Evolutionary conservation across 2,888 invertebrate genomes (phyloP), one percentile per base, ranked within the genome.

Genomic region (Apoda limacodes): DNA sequence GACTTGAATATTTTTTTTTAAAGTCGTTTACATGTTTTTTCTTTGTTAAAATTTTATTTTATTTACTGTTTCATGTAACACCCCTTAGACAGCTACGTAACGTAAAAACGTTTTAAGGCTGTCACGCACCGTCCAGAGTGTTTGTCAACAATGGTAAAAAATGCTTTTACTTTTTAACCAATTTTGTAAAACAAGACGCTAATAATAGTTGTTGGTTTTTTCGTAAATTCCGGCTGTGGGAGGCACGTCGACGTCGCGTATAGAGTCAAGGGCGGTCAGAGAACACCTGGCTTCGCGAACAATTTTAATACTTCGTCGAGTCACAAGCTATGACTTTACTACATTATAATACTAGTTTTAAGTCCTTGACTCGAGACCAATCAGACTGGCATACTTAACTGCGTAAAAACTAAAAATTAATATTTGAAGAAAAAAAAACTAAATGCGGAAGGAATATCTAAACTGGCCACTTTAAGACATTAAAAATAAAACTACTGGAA

Each of bases 231-330:
- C 42, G 45, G 39, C 33, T 40, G 28, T 32, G 35, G 37, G 42
- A 45, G 44, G 43, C 46, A 37, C 42, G 45, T 39, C 40, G 39
- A 36, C 48, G 52, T 39, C 42, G 44, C 43, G 43, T 37, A 51
- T 39, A 46, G 48, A 70, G 72, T 74, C 76, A 75, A 72, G 76
- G 75, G 65, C 75, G 72, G 71, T 63, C 70, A 60, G 26, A 37
- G 31, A 43, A 51, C 65, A 66, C 64, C 62, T 65, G 65, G 63
- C 58, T 72, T 69, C 65, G 64, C 63, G 52, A 59, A 64, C 57
- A 70, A 69, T 70, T 63, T 60, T 59, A 70, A 67, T 62, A 60
- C 52, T 39, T 42, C 44, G 43, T 47, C 53, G 57, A 63, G 56
- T 60, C 54, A 52, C 45, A 55, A 61, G 58, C 57, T 57, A 50